Evolutionary conservation across 2,797 vertebrate species (phyloP).

Genomic region (Coranthus polyacanthus): DNA sequence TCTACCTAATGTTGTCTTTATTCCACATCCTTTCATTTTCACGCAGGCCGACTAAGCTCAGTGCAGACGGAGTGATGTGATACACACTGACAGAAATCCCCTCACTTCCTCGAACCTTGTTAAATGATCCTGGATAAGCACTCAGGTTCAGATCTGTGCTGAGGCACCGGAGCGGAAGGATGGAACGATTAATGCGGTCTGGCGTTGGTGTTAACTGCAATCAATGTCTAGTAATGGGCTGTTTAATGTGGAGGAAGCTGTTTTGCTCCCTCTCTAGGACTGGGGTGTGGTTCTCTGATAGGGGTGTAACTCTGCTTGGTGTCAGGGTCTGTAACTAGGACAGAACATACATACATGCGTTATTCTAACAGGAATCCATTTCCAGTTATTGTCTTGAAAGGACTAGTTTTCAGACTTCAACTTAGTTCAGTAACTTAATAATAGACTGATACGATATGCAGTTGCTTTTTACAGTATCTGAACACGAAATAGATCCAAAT

Average conservation of each 20-base stretch:
- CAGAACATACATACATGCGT: conserved; percentile 5
- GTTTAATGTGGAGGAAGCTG: conserved; percentile 69
- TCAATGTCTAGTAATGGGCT: conserved; percentile 78
- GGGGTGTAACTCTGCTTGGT: conserved; percentile 30
- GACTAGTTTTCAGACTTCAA: neutral
- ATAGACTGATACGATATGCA: too few species aligned
- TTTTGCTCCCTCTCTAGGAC: conserved; percentile 46
- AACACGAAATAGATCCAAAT: too few species aligned
- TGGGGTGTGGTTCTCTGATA: conserved; percentile 38
- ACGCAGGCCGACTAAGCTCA: conserved; percentile 46
- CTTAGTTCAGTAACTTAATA: too few species aligned
- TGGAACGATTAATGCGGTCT: conserved; percentile 75
- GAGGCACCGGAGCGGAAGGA: conserved; percentile 62
- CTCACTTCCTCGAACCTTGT: conserved; percentile 62
- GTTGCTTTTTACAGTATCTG: too few species aligned
- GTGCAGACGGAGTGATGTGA: conserved; percentile 53
- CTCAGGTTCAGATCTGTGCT: conserved; percentile 55
- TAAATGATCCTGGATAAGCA: conserved; percentile 67
- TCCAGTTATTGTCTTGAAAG: conserved; percentile 40
- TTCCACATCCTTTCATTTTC: conserved; percentile 47
- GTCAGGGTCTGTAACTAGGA: conserved; percentile 32
- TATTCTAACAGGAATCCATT: conserved; percentile 48
- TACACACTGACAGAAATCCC: conserved; percentile 65
- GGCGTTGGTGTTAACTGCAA: conserved; percentile 75
- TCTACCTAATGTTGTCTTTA: conserved; percentile 28